Conservation (phyloP, 2,797 vertebrate species). For the Coccyzus lansbergi region DNA sequence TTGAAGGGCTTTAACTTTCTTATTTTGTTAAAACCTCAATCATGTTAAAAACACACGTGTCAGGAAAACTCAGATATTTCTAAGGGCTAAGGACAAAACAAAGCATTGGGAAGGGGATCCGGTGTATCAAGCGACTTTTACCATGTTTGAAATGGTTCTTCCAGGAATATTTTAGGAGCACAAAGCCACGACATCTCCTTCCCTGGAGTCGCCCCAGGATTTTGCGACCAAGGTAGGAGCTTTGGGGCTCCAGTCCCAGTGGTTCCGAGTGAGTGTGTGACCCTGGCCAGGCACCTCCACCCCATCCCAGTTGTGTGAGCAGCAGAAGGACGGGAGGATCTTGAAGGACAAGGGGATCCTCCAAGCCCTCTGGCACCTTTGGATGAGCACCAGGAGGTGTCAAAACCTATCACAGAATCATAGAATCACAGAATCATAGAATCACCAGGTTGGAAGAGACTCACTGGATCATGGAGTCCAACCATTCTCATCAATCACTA, state of each 20-base stretch:
- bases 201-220: neutral
- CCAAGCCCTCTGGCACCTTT: too few relatives aligned
- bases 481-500: too few relatives aligned
- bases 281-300: neutral
- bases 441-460: too few relatives aligned
- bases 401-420: too few relatives aligned
- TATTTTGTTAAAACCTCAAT: too few relatives aligned
- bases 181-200: neutral
- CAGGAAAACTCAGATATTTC: neutral
- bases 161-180: neutral
- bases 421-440: too few relatives aligned
- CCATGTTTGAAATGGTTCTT: neutral
- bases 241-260: neutral
- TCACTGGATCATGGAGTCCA: too few relatives aligned
- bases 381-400: too few relatives aligned
- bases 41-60: rapidly evolving
- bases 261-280: too few relatives aligned
- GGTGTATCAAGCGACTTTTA: rapidly evolving
- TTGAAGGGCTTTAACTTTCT: neutral
- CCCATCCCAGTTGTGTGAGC: rapidly evolving
- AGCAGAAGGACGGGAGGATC: neutral
- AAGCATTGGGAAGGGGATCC: neutral
- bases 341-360: rapidly evolving
- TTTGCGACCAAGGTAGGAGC: neutral
- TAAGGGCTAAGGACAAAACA: neutral